Evolutionary conservation across 1,140 invertebrate species (phyloP), one percentile per base, ranked within the genome.

Genomic region (Ostrea edulis): DNA sequence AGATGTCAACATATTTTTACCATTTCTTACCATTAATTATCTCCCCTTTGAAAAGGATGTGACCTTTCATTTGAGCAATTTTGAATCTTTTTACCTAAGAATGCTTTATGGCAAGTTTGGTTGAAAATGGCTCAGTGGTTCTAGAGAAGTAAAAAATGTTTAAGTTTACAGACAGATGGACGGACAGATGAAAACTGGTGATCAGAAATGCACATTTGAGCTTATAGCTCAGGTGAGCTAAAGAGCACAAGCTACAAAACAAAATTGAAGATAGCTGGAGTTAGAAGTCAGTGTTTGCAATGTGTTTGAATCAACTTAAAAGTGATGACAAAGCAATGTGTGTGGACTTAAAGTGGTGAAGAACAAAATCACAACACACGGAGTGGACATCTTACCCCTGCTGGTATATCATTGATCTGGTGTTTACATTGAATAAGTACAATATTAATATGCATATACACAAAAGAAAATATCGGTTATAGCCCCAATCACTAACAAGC

Each of bases 301-400:
- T 17, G 12, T 62, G 58, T 20, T 62, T 20, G 35, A 5, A 44
- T 44, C 35, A 44, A 44, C 5, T 44, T 44, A 44, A 5, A n/a
- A 44, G 14, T 62, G n/a, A 62, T 20, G n/a, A 62, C 55, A n/a
- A 7, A 62, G 17, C 35, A 44, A 44, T 44, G 35, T 44, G 35
- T 44, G 35, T 44, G 14, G 55, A 20, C 55, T 62, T 62, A 7
- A 62, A 62, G 55, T 20, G 55, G 55, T 62, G 55, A n/a, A 9
- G n/a, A 58, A 81, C n/a, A 35, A 81, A 77, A 8, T 51, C 71
- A 17, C 22, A 20, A 84, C 82, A 84, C 53, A 55, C 53, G n/a
- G 52, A 54, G 25, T 53, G 14, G 29, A 81, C 29, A 52, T 91
- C 92, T 92, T 92, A 92, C 92, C 92, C 92, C 92, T 86, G 91